Conservation (phyloP, 2,113 vertebrate species). For the Phoxinus phoxinus region DNA sequence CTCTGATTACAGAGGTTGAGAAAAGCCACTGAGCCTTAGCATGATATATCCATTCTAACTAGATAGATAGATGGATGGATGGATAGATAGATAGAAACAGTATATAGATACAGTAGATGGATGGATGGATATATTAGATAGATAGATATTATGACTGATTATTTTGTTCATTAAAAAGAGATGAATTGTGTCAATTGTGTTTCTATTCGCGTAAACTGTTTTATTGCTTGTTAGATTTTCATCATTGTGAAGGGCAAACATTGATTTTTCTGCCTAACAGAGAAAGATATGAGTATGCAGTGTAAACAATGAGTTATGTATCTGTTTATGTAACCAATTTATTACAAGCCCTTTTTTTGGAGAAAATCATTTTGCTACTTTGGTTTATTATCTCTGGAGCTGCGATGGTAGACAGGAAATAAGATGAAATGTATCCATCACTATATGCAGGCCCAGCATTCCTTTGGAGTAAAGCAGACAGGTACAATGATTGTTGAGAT, state of each 20-base stretch:
- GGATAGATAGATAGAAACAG: background rate
- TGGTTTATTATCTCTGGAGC: conserved; percentile 27
- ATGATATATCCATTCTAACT: background rate
- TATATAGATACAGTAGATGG: too few relatives aligned
- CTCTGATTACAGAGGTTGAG: background rate
- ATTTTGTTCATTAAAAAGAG: background rate
- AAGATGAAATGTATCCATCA: background rate
- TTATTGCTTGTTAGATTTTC: conserved; percentile 28
- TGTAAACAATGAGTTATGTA: conserved; percentile 24
- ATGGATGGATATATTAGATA: too few relatives aligned
- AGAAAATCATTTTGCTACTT: conserved; percentile 19
- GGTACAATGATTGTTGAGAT: background rate
- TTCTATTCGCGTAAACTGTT: background rate
- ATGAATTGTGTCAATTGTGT: background rate
- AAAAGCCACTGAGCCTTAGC: background rate
- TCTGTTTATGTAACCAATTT: conserved; percentile 31
- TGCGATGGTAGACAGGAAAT: background rate
- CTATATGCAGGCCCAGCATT: background rate
- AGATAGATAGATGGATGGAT: background rate
- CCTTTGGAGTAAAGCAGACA: background rate
- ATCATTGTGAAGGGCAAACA: conserved; percentile 34
- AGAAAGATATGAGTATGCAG: conserved; percentile 22
- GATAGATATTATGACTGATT: background rate
- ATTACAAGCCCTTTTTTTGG: background rate
- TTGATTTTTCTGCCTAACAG: conserved; percentile 26